Conservation (phyloP, 1,140 invertebrate species). For the Coptotermes formosanus region DNA sequence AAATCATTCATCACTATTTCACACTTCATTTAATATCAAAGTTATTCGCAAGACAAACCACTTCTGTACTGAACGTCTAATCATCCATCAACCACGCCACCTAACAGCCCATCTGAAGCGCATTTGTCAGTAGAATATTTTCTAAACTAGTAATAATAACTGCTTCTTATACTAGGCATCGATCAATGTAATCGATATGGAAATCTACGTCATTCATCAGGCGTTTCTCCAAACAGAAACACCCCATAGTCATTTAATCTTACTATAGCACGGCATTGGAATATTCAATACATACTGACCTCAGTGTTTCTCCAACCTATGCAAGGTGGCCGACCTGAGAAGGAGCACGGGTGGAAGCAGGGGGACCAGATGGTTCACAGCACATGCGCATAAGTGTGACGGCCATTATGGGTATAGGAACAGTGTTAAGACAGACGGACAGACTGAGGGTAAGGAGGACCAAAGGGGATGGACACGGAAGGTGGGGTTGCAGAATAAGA, state of each 20-base stretch:
- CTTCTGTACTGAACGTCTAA: background rate
- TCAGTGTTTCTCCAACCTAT: background rate
- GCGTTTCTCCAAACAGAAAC: background rate
- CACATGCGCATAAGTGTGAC: conserved; percentile 11
- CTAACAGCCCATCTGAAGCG: background rate
- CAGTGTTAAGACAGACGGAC: conserved; percentile 9
- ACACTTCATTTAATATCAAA: no score
- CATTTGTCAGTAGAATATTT: background rate
- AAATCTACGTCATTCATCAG: background rate
- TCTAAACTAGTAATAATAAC: background rate
- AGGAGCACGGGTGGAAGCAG: background rate
- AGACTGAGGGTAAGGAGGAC: background rate
- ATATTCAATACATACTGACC: conserved; percentile 3
- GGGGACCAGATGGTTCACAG: conserved; percentile 12
- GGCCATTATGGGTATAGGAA: background rate
- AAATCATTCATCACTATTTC: no score
- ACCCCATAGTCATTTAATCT: background rate
- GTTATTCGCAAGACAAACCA: no score
- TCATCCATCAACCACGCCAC: background rate
- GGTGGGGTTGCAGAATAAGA: background rate
- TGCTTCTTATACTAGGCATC: background rate
- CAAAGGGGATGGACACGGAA: background rate
- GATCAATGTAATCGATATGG: background rate
- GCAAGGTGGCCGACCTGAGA: background rate
- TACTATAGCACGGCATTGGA: background rate